These are phyloP conservation scores for Heliconius ismenius DNA, from an alignment of 2,888 invertebrate genomes.

Conservation along the genomic window DNA sequence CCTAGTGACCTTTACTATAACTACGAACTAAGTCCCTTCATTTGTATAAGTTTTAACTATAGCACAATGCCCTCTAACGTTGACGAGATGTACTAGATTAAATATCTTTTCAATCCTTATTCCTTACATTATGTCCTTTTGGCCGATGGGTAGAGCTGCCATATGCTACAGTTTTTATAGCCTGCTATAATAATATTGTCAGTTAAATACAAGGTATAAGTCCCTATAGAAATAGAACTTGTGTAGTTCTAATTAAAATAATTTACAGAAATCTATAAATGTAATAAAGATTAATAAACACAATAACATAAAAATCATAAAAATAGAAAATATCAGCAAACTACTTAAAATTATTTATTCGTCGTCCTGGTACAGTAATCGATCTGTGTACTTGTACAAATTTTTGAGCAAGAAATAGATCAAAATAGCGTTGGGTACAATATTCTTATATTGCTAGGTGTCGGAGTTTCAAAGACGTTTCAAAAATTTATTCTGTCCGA, in stretches of 20 bases:
- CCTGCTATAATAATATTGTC: background rate
- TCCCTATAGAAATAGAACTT: background rate
- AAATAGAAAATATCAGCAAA: too few relatives aligned
- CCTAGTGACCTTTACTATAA: constrained; percentile 16
- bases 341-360: background rate
- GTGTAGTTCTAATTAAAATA: background rate
- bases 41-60: background rate
- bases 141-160: constrained; percentile 7
- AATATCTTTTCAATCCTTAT: background rate
- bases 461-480: background rate
- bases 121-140: background rate
- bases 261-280: background rate
- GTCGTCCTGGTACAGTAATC: background rate
- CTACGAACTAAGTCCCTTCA: constrained; percentile 10
- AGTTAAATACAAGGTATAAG: background rate
- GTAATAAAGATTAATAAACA: too few relatives aligned
- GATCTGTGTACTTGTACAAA: background rate
- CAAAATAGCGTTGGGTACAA: background rate
- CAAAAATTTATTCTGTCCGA: background rate
- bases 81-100: constrained; percentile 24
- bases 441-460: background rate
- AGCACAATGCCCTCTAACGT: constrained; percentile 35
- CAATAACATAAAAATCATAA: background rate
- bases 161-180: background rate
- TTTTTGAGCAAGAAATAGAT: background rate